These are phyloP conservation scores for Drosophila affinis DNA, from an alignment of 2,888 invertebrate species.

Conservation along the genomic window DNA sequence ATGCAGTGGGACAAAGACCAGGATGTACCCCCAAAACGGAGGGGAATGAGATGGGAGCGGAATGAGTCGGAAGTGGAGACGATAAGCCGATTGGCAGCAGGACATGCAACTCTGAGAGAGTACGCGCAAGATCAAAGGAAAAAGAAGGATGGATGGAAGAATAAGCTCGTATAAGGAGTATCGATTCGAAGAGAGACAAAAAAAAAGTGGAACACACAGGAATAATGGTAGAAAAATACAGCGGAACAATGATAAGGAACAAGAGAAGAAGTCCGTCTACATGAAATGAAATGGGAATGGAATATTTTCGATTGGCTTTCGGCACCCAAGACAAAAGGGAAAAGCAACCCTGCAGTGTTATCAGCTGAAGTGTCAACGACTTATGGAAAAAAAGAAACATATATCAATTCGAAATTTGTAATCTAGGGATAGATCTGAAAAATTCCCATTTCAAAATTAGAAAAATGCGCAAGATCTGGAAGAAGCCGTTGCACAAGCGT, in stretches of 20 bases:
- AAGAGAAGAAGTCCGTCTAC: no score
- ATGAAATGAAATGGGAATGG: no score
- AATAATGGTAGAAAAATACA: no score
- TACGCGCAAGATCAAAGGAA: constrained; percentile 2
- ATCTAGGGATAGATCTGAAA: background rate
- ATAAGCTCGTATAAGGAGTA: background rate
- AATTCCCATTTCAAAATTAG: constrained; percentile 19
- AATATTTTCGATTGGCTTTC: no score
- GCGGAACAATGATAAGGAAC: no score
- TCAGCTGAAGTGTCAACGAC: background rate
- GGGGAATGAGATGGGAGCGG: constrained; percentile 4
- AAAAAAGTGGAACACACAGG: background rate
- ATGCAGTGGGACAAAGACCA: background rate
- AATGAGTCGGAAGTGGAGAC: constrained; percentile 7
- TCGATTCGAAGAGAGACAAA: no score
- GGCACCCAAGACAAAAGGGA: background rate
- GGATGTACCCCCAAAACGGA: background rate
- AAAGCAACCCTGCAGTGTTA: background rate
- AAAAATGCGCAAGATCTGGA: constrained; percentile 71
- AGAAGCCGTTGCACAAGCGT: constrained; percentile 76
- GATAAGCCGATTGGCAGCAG: constrained; percentile 30
- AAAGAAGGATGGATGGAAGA: background rate
- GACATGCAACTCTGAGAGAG: background rate
- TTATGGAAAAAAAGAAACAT: no score
- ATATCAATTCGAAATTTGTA: background rate